phyloP scores from a whole-genome alignment of 1,140 invertebrate genomes.

The Nasonia longicornis region DNA sequence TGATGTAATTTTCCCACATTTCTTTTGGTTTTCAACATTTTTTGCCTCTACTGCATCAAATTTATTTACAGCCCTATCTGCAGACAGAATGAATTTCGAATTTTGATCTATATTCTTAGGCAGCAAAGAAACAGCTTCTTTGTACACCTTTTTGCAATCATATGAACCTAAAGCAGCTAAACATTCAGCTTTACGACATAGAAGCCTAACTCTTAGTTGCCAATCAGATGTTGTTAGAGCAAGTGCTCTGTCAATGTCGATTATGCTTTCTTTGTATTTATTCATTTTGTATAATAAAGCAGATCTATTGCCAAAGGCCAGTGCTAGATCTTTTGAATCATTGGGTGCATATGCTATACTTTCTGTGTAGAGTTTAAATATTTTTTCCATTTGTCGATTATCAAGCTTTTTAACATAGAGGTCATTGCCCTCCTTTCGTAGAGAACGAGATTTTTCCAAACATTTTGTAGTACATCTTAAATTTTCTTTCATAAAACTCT shows the following conservation, averaged over 20 bases:
- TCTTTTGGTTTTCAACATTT: neutral
- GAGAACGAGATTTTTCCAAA: neutral
- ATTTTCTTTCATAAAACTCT: slow-evolving; percentile 7
- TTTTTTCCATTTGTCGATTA: neutral
- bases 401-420: slow-evolving; percentile 4
- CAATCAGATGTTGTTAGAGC: neutral
- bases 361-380: slow-evolving; percentile 21
- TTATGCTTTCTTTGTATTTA: slow-evolving; percentile 32
- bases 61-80: neutral
- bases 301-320: slow-evolving; percentile 33
- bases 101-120: neutral
- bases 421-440: slow-evolving; percentile 16
- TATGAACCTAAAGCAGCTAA: slow-evolving; percentile 4
- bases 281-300: slow-evolving; percentile 16
- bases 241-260: slow-evolving; percentile 30
- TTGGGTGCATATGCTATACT: slow-evolving; percentile 35
- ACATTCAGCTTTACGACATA: slow-evolving; percentile 29
- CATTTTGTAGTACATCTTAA: neutral
- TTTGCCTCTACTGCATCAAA: neutral
- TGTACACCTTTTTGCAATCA: neutral
- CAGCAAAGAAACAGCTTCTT: neutral
- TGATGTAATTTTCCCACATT: neutral
- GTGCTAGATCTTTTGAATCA: slow-evolving; percentile 13
- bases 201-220: neutral
- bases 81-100: neutral